Base-by-base conservation (phyloP, 1,140 invertebrate genomes). In the Musca domestica region DNA sequence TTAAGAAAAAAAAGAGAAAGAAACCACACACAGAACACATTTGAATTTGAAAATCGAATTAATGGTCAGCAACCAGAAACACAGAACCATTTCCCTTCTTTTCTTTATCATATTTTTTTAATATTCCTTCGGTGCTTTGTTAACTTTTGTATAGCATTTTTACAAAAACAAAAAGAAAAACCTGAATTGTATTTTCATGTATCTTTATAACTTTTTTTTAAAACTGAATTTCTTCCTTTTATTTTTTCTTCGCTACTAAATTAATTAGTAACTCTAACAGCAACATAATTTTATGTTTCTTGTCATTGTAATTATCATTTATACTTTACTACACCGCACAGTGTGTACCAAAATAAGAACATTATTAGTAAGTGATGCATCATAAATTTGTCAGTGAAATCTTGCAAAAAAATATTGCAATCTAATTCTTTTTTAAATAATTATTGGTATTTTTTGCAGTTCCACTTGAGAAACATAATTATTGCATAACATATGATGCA, bases 81-180 rank as follows among this genome's bases (percentile, higher is more conserved):
- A 2, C 6, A 51, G 17, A 19, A 9, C 17, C 48, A 51, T 20
- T 48, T 51, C 20, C 4, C 20, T 19, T 14, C 7, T 58, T 58
- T 4, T 7, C n/a, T 23, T 58, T 58, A 15, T 58, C 27, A 27
- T 58, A 27, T 34, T 58, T 52, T 7, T 52, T 52, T 17, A 52
- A 19, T 52, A 52, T 52, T 52, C 54, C 3, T 27, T 41, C 34
- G 19, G 41, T 66, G 27, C 47, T 66, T 66, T 66, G 49, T 66
- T 66, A 23, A 66, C 4, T 66, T 51, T 66, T 52, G 25, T 66
- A 49, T 48, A 66, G 49, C 19, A 66, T 20, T 49, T 66, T 66
- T 65, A 65, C 23, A 65, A 65, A 66, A 27, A 66, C 4, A 66
- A 58, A 58, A 23, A n/a, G n/a, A n/a, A n/a, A n/a, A n/a, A n/a